Evolutionary conservation across 2,888 invertebrate genomes (phyloP).

Genomic region (Cataglyphis livida): DNA sequence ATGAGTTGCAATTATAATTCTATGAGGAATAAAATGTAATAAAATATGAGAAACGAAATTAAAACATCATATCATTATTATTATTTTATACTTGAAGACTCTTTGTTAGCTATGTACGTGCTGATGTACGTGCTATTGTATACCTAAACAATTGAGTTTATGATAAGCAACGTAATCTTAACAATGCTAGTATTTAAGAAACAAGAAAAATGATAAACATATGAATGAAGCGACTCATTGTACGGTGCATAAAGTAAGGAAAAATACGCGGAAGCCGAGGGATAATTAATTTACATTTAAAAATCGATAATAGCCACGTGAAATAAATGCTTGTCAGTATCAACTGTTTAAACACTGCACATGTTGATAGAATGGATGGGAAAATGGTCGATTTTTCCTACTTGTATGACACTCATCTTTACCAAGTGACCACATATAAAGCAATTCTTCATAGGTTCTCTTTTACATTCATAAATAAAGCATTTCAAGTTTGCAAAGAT

Average conservation of each 20-base stretch:
- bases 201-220: not conserved
- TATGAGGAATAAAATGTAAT: not conserved
- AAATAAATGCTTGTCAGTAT: not conserved
- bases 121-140: not conserved
- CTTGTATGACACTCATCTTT: not conserved
- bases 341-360: slow-evolving; percentile 65
- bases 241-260: not conserved
- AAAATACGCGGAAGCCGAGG: not conserved
- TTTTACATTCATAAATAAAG: not conserved
- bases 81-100: not conserved
- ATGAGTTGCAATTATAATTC: not conserved
- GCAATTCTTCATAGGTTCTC: slow-evolving; percentile 41
- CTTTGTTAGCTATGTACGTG: not conserved
- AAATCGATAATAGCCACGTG: slow-evolving; percentile 1
- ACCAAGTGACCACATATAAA: slow-evolving; percentile 29
- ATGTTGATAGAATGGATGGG: slow-evolving; percentile 56
- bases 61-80: not conserved
- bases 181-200: slow-evolving; percentile 7
- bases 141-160: not conserved
- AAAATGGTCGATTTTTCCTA: slow-evolving; percentile 53
- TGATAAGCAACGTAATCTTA: not conserved
- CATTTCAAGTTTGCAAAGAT: not conserved
- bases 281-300: slow-evolving; percentile 55
- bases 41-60: not conserved
- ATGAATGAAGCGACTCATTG: not conserved